These are phyloP conservation scores for Chloroclystis v-ata DNA, from an alignment of 2,888 invertebrate species.

Conservation along the genomic window DNA sequence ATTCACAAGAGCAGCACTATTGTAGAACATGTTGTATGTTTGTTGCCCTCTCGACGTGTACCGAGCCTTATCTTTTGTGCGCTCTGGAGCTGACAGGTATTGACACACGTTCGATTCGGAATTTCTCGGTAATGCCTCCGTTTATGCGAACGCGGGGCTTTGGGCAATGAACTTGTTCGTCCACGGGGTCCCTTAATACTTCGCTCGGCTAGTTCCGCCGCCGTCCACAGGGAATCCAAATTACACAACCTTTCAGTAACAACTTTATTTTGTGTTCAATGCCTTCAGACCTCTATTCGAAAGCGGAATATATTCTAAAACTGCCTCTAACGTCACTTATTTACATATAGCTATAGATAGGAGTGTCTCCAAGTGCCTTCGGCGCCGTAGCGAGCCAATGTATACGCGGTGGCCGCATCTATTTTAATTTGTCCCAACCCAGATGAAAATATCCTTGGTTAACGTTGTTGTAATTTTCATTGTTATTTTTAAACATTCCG, in stretches of 20 bases:
- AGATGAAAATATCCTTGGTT: slow-evolving; percentile 50
- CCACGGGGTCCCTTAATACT: slow-evolving; percentile 1
- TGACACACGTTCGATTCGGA: slow-evolving; percentile 31
- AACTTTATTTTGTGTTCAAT: background rate
- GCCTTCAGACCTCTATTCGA: too few species aligned
- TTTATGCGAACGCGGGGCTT: slow-evolving; percentile 22
- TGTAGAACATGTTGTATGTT: slow-evolving; percentile 42
- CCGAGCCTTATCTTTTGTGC: slow-evolving; percentile 38
- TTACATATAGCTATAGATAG: slow-evolving; percentile 1
- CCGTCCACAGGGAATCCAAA: background rate
- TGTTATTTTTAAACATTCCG: slow-evolving; percentile 49
- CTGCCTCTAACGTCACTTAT: too few species aligned
- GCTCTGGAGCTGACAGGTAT: slow-evolving; percentile 31
- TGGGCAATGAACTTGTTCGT: slow-evolving; percentile 24
- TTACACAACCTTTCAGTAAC: slow-evolving; percentile 4
- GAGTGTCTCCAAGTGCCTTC: background rate
- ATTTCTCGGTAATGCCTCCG: slow-evolving; percentile 22
- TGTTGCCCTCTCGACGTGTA: slow-evolving; percentile 37
- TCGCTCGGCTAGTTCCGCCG: background rate
- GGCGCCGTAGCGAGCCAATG: slow-evolving; percentile 15
- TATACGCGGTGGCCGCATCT: slow-evolving; percentile 34
- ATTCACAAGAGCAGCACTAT: slow-evolving; percentile 56
- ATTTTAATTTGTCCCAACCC: slow-evolving; percentile 47
- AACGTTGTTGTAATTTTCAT: slow-evolving; percentile 65
- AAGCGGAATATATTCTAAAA: too few species aligned